A percentile compares a stretch with the other conserved stretches of the same genome.
phyloP scores from a whole-genome alignment of 2,113 vertebrate species.

The Dipodomys merriami region DNA sequence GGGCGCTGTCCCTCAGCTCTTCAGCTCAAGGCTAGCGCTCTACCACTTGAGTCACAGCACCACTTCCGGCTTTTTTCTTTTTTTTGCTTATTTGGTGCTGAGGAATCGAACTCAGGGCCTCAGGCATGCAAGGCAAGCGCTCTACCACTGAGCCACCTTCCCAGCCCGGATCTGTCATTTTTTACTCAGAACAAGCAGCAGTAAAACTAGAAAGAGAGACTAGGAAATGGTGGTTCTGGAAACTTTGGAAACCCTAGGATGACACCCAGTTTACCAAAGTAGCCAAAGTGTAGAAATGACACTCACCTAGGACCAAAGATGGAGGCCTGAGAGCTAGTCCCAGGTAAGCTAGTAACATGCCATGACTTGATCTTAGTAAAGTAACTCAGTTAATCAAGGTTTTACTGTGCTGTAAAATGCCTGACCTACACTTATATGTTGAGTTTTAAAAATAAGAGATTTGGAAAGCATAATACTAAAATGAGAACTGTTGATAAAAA shows the following conservation, averaged over 20 bases:
- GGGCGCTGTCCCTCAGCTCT: no score
- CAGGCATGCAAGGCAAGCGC: no score
- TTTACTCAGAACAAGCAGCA: constrained; percentile 17
- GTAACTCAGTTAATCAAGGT: constrained; percentile 38
- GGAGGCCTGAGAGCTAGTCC: background rate
- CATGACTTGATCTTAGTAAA: constrained; percentile 28
- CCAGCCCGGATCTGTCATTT: background rate
- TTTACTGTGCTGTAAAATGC: background rate
- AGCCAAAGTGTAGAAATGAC: background rate
- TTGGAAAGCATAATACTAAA: background rate
- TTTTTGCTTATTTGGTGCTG: no score
- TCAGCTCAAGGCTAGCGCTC: no score
- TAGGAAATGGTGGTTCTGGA: background rate
- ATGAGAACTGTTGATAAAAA: background rate
- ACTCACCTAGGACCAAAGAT: constrained; percentile 13
- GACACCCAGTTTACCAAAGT: constrained; percentile 4
- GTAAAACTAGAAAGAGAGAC: background rate
- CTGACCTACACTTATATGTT: background rate
- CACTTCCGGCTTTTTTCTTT: no score
- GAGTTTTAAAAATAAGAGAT: constrained; percentile 31
- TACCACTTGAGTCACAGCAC: no score
- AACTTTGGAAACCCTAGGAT: background rate
- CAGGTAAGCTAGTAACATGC: background rate
- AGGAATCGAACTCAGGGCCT: no score
- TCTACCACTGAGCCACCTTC: no score